Evolutionary conservation across 2,113 vertebrate species (phyloP), one percentile per base, ranked within the genome.

Genomic region (Hippoglossus stenolepis): DNA sequence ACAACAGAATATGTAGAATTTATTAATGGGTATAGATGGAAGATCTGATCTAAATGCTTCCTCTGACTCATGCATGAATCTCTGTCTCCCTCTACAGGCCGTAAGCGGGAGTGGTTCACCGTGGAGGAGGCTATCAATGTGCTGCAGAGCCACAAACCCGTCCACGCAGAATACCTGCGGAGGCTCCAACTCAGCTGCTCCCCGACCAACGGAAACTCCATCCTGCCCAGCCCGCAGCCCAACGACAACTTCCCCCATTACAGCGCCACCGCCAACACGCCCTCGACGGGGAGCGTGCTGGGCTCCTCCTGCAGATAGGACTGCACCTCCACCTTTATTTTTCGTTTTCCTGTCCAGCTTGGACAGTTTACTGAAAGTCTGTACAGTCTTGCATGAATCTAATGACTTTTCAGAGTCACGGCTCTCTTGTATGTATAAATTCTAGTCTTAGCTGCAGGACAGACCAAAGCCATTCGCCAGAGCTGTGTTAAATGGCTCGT

Each of bases 31-130:
- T 7, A 11, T 13, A 43, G 2, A n/a, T 54, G 53, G 9, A 7
- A 51, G 47, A 4, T 51, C 15, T 18, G 15, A 51, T 2, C 47
- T 51, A 14, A 57, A 23, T 1, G 20, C 54, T 57, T 24, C 54
- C 54, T 13, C 12, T 23, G 3, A 43, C 67, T 35, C 59, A 60
- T 10, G 0, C 24, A 0, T 24, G 66, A 51, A 64, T 38, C 78
- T 92, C 17, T 90, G 73, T 80, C 86, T 88, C 87, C 90, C 66
- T 35, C 92, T 85, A 24, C 93, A 99, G 98, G 98, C 88, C 96
- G 98, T 84, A 99, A 99, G 94, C 95, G 98, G 90, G 96, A 98
- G 90, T 99, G 98, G 98, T 99, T 99, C 93, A 96, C 95, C 7
- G 95, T 98, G 60, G 98, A 98, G 20, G 97, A 99, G 57, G 98